Conservation (phyloP, 2,113 vertebrate genomes). For the Gadus macrocephalus region DNA sequence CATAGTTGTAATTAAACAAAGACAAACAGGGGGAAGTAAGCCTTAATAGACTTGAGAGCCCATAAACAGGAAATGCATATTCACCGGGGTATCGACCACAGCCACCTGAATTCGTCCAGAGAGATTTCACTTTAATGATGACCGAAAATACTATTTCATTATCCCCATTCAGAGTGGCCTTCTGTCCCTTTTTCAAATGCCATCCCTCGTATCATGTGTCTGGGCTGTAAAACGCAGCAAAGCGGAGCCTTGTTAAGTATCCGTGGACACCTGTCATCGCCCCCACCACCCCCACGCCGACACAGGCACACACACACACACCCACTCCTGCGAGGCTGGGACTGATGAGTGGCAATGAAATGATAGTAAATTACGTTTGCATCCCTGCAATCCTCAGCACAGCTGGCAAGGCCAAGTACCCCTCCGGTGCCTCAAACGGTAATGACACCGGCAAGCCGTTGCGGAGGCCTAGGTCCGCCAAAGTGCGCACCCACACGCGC, state of each 20-base stretch:
- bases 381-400: constrained; percentile 34
- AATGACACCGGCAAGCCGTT: constrained; percentile 26
- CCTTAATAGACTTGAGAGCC: too few relatives aligned
- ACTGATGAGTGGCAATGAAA: constrained; percentile 41
- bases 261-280: constrained; percentile 38
- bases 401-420: constrained; percentile 33
- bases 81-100: too few relatives aligned
- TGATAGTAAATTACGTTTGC: constrained; percentile 47
- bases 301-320: too few relatives aligned
- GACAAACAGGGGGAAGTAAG: too few relatives aligned
- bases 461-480: constrained; percentile 3
- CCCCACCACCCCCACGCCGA: background rate
- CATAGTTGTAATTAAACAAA: too few relatives aligned
- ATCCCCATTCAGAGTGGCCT: constrained; percentile 30
- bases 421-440: constrained; percentile 18
- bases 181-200: constrained; percentile 27
- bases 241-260: constrained; percentile 38
- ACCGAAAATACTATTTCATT: constrained; percentile 9
- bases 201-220: background rate
- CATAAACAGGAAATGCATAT: too few relatives aligned
- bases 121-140: too few relatives aligned
- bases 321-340: constrained; percentile 16
- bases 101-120: too few relatives aligned
- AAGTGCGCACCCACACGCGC: background rate
- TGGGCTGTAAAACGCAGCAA: constrained; percentile 26